Conservation (phyloP, 2,888 invertebrate genomes). For the Loripinus fragilis region DNA sequence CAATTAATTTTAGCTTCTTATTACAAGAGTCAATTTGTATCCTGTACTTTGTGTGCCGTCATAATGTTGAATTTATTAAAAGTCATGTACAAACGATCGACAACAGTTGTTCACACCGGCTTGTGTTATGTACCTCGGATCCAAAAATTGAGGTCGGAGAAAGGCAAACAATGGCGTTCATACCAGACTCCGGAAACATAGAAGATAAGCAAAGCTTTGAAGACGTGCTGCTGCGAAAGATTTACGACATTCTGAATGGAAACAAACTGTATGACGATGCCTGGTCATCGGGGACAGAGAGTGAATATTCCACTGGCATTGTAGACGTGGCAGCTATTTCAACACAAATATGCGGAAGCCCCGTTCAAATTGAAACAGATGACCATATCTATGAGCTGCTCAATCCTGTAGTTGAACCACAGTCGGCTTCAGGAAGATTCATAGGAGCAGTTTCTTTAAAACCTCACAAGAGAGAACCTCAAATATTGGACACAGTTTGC, state of each 20-base stretch:
- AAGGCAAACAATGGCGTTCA: not conserved
- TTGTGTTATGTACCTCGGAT: not conserved
- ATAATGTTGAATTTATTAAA: not conserved
- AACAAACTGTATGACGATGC: not conserved
- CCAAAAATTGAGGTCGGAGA: not conserved
- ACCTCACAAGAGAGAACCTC: not conserved
- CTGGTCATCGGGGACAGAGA: not conserved
- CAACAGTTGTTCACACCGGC: not conserved
- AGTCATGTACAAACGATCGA: not conserved
- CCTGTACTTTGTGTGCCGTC: not conserved
- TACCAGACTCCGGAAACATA: not conserved
- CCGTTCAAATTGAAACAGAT: not conserved
- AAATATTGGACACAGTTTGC: not conserved
- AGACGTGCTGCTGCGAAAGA: not conserved
- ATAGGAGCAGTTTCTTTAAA: not conserved
- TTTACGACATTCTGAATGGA: not conserved
- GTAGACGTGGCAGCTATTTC: not conserved
- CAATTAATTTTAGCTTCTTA: not conserved
- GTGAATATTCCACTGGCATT: no score
- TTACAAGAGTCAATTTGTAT: not conserved
- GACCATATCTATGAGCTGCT: not conserved
- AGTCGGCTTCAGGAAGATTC: not conserved
- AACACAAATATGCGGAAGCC: not conserved
- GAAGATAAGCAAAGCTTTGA: not conserved
- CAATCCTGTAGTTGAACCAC: not conserved